These are phyloP conservation scores for Uromys caudimaculatus DNA, from an alignment of 2,797 vertebrate species.

Conservation along the genomic window DNA sequence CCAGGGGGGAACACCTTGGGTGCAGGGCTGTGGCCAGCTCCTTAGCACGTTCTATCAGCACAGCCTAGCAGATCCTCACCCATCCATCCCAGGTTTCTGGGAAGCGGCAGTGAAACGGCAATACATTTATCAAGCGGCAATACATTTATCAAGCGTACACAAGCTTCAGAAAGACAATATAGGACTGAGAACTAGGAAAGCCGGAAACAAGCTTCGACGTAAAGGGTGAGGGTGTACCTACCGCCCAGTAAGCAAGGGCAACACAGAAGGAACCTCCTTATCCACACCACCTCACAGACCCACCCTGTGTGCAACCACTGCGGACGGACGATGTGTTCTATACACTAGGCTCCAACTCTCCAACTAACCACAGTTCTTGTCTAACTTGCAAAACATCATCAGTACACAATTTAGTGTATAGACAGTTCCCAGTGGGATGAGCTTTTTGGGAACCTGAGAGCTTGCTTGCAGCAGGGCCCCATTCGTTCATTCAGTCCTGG, in stretches of 20 bases:
- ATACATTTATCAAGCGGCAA: conserved; percentile 35
- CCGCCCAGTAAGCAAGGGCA: conserved; percentile 40
- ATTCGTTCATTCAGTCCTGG: neutral
- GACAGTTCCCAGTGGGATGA: neutral
- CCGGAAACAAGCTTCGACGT: neutral
- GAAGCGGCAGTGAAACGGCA: neutral
- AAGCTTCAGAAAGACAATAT: conserved; percentile 50
- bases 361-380: neutral
- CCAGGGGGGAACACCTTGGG: neutral
- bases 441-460: neutral
- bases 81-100: neutral
- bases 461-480: neutral
- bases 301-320: neutral
- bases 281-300: conserved; percentile 9
- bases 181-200: conserved; percentile 38
- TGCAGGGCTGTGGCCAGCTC: neutral
- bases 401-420: neutral
- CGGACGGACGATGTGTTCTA: neutral
- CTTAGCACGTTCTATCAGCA: neutral
- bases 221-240: conserved; percentile 46
- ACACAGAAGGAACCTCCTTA: conserved; percentile 59
- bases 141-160: conserved; percentile 23
- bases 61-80: neutral
- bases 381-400: neutral
- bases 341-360: neutral